Evolutionary conservation across 30 jellyfish, hydroid and myxozoan species (phyloP).

Genomic region (Cassiopea andromeda): DNA sequence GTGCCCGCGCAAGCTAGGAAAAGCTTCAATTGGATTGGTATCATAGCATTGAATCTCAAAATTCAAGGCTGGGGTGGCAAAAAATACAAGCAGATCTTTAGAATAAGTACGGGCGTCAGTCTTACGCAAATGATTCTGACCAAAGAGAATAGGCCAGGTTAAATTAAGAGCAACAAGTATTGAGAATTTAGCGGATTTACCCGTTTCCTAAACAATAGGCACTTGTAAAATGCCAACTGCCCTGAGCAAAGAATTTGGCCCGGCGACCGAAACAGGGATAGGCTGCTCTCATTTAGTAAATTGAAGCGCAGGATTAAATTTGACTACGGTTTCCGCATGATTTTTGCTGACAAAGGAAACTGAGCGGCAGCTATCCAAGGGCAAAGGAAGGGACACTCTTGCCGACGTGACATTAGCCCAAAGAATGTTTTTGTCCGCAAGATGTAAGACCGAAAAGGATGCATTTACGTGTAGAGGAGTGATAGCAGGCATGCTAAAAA

Average conservation of each 20-base stretch:
- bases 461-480: conserved; percentile 24
- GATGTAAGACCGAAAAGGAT: conserved; percentile 31
- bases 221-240: conserved; percentile 43
- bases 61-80: conserved; percentile 34
- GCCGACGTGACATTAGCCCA: conserved; percentile 61
- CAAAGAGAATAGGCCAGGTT: too few relatives aligned
- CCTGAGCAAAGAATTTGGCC: neutral
- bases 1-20: too few relatives aligned
- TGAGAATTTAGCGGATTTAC: conserved; percentile 6
- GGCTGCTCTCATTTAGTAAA: too few relatives aligned
- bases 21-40: too few relatives aligned
- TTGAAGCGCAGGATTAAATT: too few relatives aligned
- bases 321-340: too few relatives aligned
- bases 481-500: conserved; percentile 6
- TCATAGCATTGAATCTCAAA: neutral
- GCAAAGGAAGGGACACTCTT: neutral
- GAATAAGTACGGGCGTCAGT: conserved; percentile 34
- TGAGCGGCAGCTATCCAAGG: too few relatives aligned
- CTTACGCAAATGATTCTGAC: too few relatives aligned
- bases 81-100: conserved; percentile 30
- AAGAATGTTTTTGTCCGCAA: neutral
- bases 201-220: neutral
- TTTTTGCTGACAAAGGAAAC: too few relatives aligned
- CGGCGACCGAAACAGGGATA: too few relatives aligned
- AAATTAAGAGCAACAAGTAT: conserved; percentile 21